These are phyloP conservation scores for Cardinalis cardinalis DNA, from an alignment of 2,113 vertebrate genomes.

Conservation along the genomic window DNA sequence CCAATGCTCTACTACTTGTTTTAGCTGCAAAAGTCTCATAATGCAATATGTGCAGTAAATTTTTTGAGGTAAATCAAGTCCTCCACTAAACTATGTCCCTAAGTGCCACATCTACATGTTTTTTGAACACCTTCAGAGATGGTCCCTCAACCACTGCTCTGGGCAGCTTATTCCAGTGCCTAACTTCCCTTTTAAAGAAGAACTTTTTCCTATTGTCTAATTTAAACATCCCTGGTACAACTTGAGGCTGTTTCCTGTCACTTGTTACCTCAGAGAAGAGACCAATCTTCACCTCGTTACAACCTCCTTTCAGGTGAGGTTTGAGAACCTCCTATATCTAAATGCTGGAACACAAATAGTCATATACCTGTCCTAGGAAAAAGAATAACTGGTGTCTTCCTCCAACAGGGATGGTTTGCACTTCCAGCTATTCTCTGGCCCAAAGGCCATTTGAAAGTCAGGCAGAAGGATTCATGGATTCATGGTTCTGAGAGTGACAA, in stretches of 20 bases:
- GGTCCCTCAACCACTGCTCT: not conserved
- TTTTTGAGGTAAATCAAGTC: not conserved
- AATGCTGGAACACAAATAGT: not conserved
- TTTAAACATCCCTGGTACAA: not conserved
- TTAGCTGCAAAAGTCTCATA: not conserved
- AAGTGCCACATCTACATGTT: not conserved
- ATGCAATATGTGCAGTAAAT: not conserved
- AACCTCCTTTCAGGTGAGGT: not conserved
- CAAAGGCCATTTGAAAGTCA: not conserved
- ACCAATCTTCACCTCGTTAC: not conserved
- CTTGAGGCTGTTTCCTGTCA: not conserved
- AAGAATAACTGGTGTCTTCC: not conserved
- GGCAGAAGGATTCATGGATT: not conserved
- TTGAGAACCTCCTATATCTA: not conserved
- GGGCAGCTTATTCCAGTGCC: not conserved
- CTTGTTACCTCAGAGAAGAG: not conserved
- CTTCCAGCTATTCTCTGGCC: not conserved
- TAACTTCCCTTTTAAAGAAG: not conserved
- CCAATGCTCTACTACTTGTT: accelerated
- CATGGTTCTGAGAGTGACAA: not conserved
- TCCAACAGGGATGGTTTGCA: not conserved
- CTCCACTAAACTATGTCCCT: not conserved
- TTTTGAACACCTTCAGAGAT: not conserved
- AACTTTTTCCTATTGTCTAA: not conserved
- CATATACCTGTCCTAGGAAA: not conserved